Evolutionary conservation across 2,888 invertebrate genomes (phyloP).

Genomic region (Drosophila cognata): DNA sequence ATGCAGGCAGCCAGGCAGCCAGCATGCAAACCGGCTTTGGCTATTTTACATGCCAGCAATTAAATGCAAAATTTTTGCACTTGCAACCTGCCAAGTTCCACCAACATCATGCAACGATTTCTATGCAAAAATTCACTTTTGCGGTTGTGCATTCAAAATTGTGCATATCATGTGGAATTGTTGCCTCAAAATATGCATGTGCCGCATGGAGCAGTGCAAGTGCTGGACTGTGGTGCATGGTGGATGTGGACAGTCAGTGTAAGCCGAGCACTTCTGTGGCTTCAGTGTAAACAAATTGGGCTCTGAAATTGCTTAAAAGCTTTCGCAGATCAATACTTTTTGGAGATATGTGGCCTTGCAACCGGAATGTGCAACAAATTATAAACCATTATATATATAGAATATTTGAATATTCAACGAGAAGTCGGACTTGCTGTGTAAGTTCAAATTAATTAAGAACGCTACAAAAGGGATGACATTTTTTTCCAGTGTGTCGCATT

Average conservation of each 20-base stretch:
- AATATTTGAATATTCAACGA: not conserved
- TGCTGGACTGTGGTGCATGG: not conserved
- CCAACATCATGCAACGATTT: constrained; percentile 51
- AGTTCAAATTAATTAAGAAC: not conserved
- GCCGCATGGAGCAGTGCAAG: constrained; percentile 29
- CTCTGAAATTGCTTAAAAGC: constrained; percentile 11
- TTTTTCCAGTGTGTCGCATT: not conserved
- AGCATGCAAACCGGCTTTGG: constrained; percentile 1
- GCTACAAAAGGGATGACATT: not conserved
- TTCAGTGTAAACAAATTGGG: constrained; percentile 25
- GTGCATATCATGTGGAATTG: constrained; percentile 54
- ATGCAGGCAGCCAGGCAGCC: not conserved
- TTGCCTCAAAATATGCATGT: constrained; percentile 57
- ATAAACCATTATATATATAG: not conserved
- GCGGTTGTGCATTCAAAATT: constrained; percentile 51
- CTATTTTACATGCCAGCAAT: constrained; percentile 50
- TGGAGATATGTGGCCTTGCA: not conserved
- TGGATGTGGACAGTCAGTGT: constrained; percentile 27
- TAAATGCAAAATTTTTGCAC: constrained; percentile 63
- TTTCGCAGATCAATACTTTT: constrained; percentile 1
- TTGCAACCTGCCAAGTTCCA: constrained; percentile 30
- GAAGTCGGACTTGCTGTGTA: not conserved
- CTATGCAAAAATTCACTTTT: constrained; percentile 57
- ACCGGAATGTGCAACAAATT: not conserved
- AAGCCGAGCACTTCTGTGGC: constrained; percentile 34